Evolutionary conservation across 1,140 invertebrate species (phyloP).

Genomic region (Aradophagus sp.): DNA sequence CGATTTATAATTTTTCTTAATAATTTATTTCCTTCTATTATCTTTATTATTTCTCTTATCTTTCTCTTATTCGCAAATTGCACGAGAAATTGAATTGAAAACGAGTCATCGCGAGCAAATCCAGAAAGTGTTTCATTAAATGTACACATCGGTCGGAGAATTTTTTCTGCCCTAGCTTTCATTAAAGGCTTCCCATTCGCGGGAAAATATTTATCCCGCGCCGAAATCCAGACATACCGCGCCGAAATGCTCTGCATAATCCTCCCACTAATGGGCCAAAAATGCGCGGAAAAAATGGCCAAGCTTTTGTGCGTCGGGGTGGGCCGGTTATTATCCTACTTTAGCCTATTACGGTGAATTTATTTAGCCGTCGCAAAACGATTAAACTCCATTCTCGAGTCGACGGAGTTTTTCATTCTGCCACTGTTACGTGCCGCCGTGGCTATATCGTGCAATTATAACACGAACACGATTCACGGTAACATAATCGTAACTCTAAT

Average conservation of each 20-base stretch:
- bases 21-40: too few relatives aligned
- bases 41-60: too few relatives aligned
- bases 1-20: too few relatives aligned
- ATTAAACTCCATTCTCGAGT: slow-evolving; percentile 50
- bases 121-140: slow-evolving; percentile 3
- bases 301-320: slow-evolving; percentile 25
- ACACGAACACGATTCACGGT: slow-evolving; percentile 30
- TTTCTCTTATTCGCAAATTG: too few relatives aligned
- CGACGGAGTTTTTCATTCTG: slow-evolving; percentile 36
- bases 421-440: slow-evolving; percentile 36
- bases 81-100: too few relatives aligned
- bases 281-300: slow-evolving; percentile 35
- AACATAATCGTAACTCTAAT: slow-evolving; percentile 56
- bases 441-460: slow-evolving; percentile 43
- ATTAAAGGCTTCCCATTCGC: too few relatives aligned
- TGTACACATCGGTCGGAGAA: slow-evolving; percentile 5
- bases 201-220: slow-evolving; percentile 21
- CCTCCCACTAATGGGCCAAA: slow-evolving; percentile 26
- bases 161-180: slow-evolving; percentile 9
- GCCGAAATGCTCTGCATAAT: slow-evolving; percentile 30
- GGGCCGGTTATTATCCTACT: slow-evolving; percentile 46
- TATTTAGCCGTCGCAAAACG: slow-evolving; percentile 40
- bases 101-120: too few relatives aligned
- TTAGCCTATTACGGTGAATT: slow-evolving; percentile 50
- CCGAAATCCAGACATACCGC: slow-evolving; percentile 13